phyloP scores from a whole-genome alignment of 2,888 invertebrate species.

The Drosophila falleni region DNA sequence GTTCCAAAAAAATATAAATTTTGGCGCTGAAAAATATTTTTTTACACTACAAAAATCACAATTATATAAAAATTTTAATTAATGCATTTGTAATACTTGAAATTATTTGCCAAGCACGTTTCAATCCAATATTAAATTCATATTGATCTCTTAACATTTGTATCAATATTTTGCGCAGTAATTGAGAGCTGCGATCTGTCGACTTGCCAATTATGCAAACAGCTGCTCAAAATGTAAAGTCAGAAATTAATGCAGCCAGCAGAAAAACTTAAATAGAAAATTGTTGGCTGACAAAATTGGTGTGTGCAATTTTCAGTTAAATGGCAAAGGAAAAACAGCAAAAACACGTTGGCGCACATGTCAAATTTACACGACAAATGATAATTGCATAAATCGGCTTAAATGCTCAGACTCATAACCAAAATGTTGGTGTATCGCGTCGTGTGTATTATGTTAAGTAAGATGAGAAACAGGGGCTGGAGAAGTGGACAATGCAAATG shows the following conservation, averaged over 20 bases:
- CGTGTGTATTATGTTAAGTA: not conserved
- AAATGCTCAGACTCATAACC: constrained; percentile 59
- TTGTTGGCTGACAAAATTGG: constrained; percentile 12
- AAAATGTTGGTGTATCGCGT: constrained; percentile 24
- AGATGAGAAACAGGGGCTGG: not conserved
- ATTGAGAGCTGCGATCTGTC: constrained; percentile 39
- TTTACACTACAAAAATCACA: not conserved
- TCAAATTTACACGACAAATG: constrained; percentile 71
- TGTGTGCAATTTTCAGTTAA: constrained; percentile 42
- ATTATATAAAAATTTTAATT: constrained; percentile 16
- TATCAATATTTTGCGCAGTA: constrained; percentile 25
- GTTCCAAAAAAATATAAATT: not conserved
- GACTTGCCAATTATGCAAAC: constrained; percentile 47
- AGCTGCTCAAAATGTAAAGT: constrained; percentile 46
- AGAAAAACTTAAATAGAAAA: constrained; percentile 25
- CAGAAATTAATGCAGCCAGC: constrained; percentile 54
- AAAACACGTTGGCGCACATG: constrained; percentile 57
- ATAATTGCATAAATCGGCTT: constrained; percentile 84
- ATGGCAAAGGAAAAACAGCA: constrained; percentile 18
- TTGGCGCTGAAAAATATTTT: not conserved
- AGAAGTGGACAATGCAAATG: constrained; percentile 29
- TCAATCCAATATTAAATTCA: not conserved
- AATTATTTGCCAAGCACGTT: constrained; percentile 35
- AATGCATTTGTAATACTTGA: constrained; percentile 25
- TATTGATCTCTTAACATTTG: constrained; percentile 8